Conservation (phyloP, 2,797 vertebrate genomes). For the Squalus acanthias region DNA sequence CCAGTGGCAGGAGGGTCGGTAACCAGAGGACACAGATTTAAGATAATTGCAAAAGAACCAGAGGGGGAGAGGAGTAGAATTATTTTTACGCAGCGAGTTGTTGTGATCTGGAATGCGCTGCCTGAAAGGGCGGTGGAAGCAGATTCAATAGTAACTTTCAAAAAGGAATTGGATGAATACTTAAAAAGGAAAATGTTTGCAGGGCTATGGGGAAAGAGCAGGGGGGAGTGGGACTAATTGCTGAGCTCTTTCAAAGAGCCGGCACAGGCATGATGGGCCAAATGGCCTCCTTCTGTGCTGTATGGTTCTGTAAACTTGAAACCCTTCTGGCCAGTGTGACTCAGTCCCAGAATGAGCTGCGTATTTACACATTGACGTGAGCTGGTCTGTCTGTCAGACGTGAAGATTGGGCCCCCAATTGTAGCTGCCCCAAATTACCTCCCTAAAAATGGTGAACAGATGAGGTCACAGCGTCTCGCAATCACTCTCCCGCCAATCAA, state of each 20-base stretch:
- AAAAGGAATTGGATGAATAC: not conserved
- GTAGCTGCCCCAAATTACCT: not conserved
- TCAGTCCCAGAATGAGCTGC: not conserved
- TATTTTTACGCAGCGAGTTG: not conserved
- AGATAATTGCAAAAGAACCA: not conserved
- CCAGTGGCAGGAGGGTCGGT: not conserved
- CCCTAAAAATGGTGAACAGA: not conserved
- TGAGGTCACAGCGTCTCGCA: not conserved
- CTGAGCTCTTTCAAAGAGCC: not conserved
- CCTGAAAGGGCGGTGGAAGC: not conserved
- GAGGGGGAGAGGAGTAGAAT: not conserved
- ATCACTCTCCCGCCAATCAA: not conserved
- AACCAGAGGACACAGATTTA: not conserved
- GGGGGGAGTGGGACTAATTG: no score
- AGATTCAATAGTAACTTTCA: not conserved
- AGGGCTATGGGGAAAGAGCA: not conserved
- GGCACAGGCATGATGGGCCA: not conserved
- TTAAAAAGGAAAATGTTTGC: not conserved
- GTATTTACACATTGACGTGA: not conserved
- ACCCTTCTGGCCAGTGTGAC: not conserved
- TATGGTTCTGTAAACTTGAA: not conserved
- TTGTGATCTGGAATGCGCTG: not conserved
- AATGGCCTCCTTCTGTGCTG: not conserved
- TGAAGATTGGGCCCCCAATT: not conserved
- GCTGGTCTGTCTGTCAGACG: not conserved